Percentiles rank a stretch among this genome's conserved stretches.
These are phyloP conservation scores for Chamaea fasciata DNA, from an alignment of 2,113 vertebrate species.

Conservation along the genomic window DNA sequence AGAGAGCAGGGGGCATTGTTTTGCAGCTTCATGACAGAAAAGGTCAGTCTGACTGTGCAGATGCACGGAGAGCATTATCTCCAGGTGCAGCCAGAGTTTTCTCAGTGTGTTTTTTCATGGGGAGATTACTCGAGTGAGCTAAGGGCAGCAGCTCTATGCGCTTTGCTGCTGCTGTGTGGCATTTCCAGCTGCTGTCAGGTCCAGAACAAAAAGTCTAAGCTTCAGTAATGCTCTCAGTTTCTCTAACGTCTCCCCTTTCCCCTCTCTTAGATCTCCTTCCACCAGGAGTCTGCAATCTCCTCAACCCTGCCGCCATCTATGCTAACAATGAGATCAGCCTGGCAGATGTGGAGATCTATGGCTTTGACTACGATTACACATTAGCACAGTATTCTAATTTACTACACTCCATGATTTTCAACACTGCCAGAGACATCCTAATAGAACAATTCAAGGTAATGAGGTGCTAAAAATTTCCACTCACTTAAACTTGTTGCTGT, in stretches of 20 bases:
- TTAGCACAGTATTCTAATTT: constrained; percentile 78
- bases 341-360: constrained; percentile 77
- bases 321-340: constrained; percentile 83
- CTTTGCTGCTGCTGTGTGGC: background rate
- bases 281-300: constrained; percentile 78
- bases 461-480: background rate
- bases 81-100: background rate
- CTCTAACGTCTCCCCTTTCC: background rate
- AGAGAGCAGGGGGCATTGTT: background rate
- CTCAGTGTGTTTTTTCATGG: background rate
- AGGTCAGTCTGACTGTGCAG: background rate
- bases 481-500: background rate
- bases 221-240: background rate
- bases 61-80: background rate
- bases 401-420: constrained; percentile 79
- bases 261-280: constrained; percentile 75
- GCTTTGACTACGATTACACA: constrained; percentile 81
- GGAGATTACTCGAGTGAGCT: background rate
- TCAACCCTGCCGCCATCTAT: constrained; percentile 76
- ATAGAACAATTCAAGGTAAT: constrained; percentile 80
- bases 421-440: constrained; percentile 78
- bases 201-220: background rate
- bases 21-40: background rate
- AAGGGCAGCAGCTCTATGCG: background rate
- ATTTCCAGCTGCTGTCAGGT: background rate